phyloP scores from a whole-genome alignment of 2,113 vertebrate species.

The Malurus melanocephalus region DNA sequence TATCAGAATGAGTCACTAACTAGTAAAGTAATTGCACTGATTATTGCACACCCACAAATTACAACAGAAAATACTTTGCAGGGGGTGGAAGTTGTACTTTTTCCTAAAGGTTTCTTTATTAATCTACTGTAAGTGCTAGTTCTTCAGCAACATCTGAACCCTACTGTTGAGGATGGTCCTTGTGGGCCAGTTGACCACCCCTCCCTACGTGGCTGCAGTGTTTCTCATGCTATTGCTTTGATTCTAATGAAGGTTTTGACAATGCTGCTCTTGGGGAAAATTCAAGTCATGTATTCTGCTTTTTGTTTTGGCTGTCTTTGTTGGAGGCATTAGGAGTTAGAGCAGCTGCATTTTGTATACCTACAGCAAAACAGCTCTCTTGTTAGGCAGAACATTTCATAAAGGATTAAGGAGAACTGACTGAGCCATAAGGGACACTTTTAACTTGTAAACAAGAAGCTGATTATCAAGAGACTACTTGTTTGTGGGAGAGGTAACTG shows the following conservation, averaged over 20 bases:
- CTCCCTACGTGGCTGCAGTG: slow-evolving; percentile 14
- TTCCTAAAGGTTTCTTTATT: slow-evolving; percentile 17
- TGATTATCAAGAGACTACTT: slow-evolving; percentile 64
- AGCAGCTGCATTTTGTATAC: slow-evolving; percentile 40
- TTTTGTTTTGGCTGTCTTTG: slow-evolving; percentile 48
- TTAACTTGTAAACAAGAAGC: slow-evolving; percentile 59
- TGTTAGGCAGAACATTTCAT: slow-evolving; percentile 18
- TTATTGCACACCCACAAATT: slow-evolving; percentile 56
- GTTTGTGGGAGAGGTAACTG: slow-evolving; percentile 66
- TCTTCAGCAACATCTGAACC: slow-evolving; percentile 4
- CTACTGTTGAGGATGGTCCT: slow-evolving; percentile 21
- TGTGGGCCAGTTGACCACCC: background rate
- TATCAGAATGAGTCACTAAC: slow-evolving; percentile 48
- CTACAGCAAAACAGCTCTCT: slow-evolving; percentile 47
- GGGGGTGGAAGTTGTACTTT: slow-evolving; percentile 19
- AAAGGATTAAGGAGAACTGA: background rate
- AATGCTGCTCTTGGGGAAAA: background rate
- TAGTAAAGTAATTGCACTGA: slow-evolving; percentile 53
- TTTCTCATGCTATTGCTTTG: background rate
- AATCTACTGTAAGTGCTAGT: slow-evolving; percentile 3
- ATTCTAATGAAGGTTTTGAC: slow-evolving; percentile 52
- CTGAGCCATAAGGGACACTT: slow-evolving; percentile 50
- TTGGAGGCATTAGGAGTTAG: background rate
- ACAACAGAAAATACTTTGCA: slow-evolving; percentile 22
- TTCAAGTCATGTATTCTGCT: background rate